Percentiles rank a stretch among this genome's conserved stretches.
These are phyloP conservation scores for Synanthedon myopaeformis DNA, from an alignment of 2,888 invertebrate genomes.

Conservation along the genomic window DNA sequence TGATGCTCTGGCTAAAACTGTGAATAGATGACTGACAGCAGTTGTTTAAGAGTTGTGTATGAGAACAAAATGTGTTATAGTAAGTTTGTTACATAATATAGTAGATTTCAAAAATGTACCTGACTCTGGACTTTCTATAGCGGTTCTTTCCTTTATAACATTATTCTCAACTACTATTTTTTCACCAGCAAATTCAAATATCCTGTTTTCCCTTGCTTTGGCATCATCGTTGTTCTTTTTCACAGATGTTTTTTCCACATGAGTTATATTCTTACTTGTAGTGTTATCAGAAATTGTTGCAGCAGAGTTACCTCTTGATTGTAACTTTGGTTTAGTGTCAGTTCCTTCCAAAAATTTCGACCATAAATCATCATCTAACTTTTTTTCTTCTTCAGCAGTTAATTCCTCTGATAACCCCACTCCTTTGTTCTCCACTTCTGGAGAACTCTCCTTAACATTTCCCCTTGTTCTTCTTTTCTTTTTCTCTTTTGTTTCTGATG, in stretches of 20 bases:
- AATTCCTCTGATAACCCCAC: constrained; percentile 26
- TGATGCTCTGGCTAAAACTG: too few relatives aligned
- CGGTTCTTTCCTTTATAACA: constrained; percentile 47
- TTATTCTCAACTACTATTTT: constrained; percentile 71
- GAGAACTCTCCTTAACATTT: constrained; percentile 12
- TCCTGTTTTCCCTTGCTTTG: constrained; percentile 71
- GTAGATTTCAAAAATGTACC: constrained; percentile 19
- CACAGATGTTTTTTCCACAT: constrained; percentile 7
- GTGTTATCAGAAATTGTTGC: constrained; percentile 4
- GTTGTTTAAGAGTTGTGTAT: too few relatives aligned
- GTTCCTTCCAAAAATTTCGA: constrained; percentile 82
- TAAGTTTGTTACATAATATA: too few relatives aligned
- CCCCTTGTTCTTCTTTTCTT: constrained; percentile 35
- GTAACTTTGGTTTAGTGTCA: constrained; percentile 48
- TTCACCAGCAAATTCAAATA: constrained; percentile 92
- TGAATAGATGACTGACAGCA: too few relatives aligned
- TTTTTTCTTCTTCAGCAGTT: constrained; percentile 75
- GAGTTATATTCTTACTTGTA: background rate
- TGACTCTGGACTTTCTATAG: constrained; percentile 29
- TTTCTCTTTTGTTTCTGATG: constrained; percentile 22
- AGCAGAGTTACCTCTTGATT: constrained; percentile 16
- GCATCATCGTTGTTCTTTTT: constrained; percentile 39
- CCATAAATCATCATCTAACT: constrained; percentile 82
- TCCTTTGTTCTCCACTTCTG: constrained; percentile 19
- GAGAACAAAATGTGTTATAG: too few relatives aligned